These are phyloP conservation scores for Gerosis bhagava DNA, from an alignment of 2,888 invertebrate genomes.

Conservation along the genomic window DNA sequence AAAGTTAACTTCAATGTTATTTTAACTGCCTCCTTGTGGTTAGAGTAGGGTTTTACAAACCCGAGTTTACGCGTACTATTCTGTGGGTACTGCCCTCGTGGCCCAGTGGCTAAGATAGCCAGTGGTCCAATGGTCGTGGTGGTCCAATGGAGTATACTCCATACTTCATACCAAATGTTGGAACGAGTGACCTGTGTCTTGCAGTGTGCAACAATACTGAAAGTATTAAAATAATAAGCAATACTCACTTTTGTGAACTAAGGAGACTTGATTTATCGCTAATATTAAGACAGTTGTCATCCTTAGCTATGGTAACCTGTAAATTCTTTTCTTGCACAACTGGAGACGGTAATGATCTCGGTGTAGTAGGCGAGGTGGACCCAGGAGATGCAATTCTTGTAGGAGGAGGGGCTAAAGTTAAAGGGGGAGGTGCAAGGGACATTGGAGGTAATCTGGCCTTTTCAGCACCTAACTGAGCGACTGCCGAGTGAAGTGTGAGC, in stretches of 20 bases:
- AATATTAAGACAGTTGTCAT: conserved; percentile 66
- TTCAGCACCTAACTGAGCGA: conserved; percentile 62
- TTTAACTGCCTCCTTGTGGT: neutral
- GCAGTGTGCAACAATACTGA: too few relatives aligned
- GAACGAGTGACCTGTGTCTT: too few relatives aligned
- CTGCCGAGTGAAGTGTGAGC: conserved; percentile 69
- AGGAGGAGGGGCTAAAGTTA: conserved; percentile 57
- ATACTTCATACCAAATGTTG: too few relatives aligned
- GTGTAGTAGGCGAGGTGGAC: conserved; percentile 58
- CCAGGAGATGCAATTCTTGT: conserved; percentile 53
- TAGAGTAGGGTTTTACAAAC: too few relatives aligned
- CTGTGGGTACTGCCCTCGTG: too few relatives aligned
- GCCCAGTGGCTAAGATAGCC: too few relatives aligned
- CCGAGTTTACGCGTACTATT: too few relatives aligned
- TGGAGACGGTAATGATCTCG: conserved; percentile 63
- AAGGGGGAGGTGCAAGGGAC: conserved; percentile 57
- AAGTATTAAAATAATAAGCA: neutral
- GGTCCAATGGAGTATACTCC: too few relatives aligned
- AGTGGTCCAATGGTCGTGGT: too few relatives aligned
- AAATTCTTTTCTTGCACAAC: conserved; percentile 67
- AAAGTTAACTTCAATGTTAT: neutral
- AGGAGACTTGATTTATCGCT: conserved; percentile 74
- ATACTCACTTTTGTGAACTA: conserved; percentile 71
- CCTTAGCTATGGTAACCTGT: conserved; percentile 65
- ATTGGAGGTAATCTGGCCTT: conserved; percentile 71